Conservation (phyloP, 2,888 invertebrate genomes). For the Netelia fuscicornis region DNA sequence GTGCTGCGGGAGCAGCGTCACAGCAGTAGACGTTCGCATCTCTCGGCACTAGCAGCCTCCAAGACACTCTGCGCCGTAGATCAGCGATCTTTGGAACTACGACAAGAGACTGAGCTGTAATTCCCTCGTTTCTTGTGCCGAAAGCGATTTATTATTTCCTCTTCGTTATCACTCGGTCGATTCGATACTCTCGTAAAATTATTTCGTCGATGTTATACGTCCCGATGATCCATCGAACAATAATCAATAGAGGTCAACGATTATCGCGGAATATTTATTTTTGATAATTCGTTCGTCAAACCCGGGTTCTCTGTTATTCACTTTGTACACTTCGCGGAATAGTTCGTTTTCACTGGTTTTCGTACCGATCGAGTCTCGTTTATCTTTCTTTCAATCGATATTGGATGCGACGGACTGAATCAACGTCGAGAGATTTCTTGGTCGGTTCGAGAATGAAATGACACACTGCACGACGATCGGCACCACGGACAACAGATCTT, state of each 20-base stretch:
- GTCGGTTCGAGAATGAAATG: constrained; percentile 18
- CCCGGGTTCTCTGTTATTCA: too few relatives aligned
- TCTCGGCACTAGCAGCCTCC: constrained; percentile 37
- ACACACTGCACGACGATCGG: constrained; percentile 49
- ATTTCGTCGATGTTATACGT: constrained; percentile 9
- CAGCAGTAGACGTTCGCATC: constrained; percentile 34
- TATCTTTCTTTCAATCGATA: background rate
- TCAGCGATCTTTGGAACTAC: constrained; percentile 65
- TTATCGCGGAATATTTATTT: background rate
- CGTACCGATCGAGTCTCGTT: background rate
- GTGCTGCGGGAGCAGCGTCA: constrained; percentile 36
- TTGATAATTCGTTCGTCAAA: too few relatives aligned
- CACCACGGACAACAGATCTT: constrained; percentile 43
- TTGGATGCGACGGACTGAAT: background rate
- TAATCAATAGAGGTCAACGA: constrained; percentile 20
- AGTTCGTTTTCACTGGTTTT: constrained; percentile 1
- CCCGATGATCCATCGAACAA: constrained; percentile 9
- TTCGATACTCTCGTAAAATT: background rate
- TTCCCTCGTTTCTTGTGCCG: constrained; percentile 4
- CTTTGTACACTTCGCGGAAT: too few relatives aligned
- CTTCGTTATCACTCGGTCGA: background rate
- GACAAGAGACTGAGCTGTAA: constrained; percentile 12
- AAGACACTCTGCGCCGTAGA: constrained; percentile 58
- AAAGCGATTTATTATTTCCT: constrained; percentile 13
- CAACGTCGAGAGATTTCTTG: constrained; percentile 13